A percentile compares a stretch with the other conserved stretches of the same genome.
Evolutionary conservation across 2,888 invertebrate species (phyloP).

Genomic region (Parnassius orleans): DNA sequence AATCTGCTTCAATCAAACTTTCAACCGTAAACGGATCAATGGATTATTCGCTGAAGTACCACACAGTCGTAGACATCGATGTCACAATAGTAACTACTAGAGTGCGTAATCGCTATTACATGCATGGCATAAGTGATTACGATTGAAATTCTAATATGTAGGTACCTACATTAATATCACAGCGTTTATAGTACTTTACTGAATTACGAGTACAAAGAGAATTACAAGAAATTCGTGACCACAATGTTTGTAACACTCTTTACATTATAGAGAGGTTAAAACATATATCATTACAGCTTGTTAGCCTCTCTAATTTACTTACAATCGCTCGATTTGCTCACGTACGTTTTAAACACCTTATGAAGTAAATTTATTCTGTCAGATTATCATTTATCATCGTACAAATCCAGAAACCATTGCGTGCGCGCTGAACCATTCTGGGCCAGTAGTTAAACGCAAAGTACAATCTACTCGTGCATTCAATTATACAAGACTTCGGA

Average conservation of each 20-base stretch:
- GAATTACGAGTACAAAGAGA: too few species aligned
- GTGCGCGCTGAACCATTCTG: conserved; percentile 11
- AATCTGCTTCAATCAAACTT: conserved; percentile 9
- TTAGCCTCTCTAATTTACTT: conserved; percentile 13
- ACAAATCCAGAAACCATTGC: conserved; percentile 14
- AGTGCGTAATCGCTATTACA: background rate
- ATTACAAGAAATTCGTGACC: background rate
- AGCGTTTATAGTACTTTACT: too few species aligned
- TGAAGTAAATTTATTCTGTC: conserved; percentile 22
- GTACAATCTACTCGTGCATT: conserved; percentile 4
- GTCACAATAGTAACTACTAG: conserved; percentile 6
- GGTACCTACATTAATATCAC: too few species aligned
- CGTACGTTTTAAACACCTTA: conserved; percentile 15
- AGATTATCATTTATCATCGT: conserved; percentile 21
- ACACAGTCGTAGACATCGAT: conserved; percentile 1
- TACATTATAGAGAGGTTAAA: conserved; percentile 1
- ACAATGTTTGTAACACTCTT: background rate
- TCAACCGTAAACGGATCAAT: background rate
- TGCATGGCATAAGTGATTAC: too few species aligned
- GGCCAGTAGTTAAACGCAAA: conserved; percentile 15
- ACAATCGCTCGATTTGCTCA: conserved; percentile 8
- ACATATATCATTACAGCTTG: conserved; percentile 18
- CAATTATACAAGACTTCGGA: conserved; percentile 9
- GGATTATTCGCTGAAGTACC: background rate
- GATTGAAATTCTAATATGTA: too few species aligned